phyloP scores from a whole-genome alignment of 2,888 invertebrate species.

The Drosophila neonasuta region DNA sequence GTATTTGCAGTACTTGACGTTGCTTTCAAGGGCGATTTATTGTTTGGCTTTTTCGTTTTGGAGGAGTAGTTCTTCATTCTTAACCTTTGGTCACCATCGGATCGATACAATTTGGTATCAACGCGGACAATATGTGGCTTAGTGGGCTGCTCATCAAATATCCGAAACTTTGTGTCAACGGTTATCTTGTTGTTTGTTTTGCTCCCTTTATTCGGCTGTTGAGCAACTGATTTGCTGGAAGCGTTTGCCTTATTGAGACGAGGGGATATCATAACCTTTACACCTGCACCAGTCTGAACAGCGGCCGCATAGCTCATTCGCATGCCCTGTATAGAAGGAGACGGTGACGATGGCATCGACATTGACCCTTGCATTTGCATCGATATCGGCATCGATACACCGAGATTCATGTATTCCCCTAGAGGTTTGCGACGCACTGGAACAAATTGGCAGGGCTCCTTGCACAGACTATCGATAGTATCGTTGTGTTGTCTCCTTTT shows the following conservation, averaged over 20 bases:
- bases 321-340: constrained; percentile 25
- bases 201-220: constrained; percentile 17
- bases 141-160: constrained; percentile 53
- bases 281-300: constrained; percentile 43
- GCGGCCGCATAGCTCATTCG: constrained; percentile 61
- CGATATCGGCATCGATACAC: constrained; percentile 20
- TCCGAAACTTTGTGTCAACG: constrained; percentile 44
- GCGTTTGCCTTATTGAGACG: constrained; percentile 37
- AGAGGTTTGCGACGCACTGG: constrained; percentile 58
- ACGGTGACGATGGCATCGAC: constrained; percentile 2
- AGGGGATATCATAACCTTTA: constrained; percentile 50
- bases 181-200: constrained; percentile 29
- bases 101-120: constrained; percentile 40
- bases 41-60: constrained; percentile 33
- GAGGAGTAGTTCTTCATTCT: constrained; percentile 13
- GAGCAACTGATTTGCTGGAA: constrained; percentile 16
- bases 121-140: constrained; percentile 53
- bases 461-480: constrained; percentile 23
- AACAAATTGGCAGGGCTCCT: constrained; percentile 45
- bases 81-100: constrained; percentile 35
- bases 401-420: constrained; percentile 55
- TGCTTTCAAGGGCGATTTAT: constrained; percentile 15
- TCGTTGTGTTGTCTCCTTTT: constrained; percentile 27
- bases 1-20: constrained; percentile 1
- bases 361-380: not conserved